Percentiles rank a stretch among this genome's conserved stretches.
phyloP scores from a whole-genome alignment of 2,888 invertebrate genomes.

The Ectobius pallidus region DNA sequence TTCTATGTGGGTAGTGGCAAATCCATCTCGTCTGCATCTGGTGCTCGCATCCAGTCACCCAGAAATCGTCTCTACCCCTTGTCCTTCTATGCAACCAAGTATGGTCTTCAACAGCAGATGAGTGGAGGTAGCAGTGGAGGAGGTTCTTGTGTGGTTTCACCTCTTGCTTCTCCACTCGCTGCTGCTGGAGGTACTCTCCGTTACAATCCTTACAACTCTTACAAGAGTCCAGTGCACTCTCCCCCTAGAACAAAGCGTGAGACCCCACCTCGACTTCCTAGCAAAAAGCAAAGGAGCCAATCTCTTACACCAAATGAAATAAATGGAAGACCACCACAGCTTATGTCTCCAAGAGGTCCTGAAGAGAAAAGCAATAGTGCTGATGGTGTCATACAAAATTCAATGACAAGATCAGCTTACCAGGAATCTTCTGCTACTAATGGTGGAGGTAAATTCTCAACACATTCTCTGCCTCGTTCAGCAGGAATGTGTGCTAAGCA shows the following conservation, averaged over 20 bases:
- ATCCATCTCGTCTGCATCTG: constrained; percentile 86
- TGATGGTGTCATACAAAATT: constrained; percentile 69
- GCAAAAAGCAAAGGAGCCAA: constrained; percentile 76
- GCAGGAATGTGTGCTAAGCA: constrained; percentile 9
- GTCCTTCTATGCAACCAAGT: constrained; percentile 71
- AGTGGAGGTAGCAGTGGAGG: constrained; percentile 27
- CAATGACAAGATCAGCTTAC: constrained; percentile 31
- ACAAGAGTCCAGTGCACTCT: constrained; percentile 61
- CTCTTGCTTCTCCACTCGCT: constrained; percentile 45
- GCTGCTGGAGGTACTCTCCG: constrained; percentile 44
- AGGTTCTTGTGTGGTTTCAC: constrained; percentile 42
- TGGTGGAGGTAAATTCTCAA: constrained; percentile 58
- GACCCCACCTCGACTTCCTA: constrained; percentile 54
- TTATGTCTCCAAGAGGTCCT: neutral
- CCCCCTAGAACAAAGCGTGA: constrained; percentile 62
- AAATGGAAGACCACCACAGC: constrained; percentile 42
- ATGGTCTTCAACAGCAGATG: constrained; percentile 54
- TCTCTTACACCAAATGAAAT: constrained; percentile 73
- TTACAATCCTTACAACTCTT: constrained; percentile 51
- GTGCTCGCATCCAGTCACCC: constrained; percentile 85
- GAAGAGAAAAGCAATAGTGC: constrained; percentile 72
- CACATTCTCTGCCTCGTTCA: constrained; percentile 62
- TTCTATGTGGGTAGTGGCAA: constrained; percentile 91
- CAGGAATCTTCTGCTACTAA: constrained; percentile 9
- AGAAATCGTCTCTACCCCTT: constrained; percentile 81